A percentile compares a stretch with the other conserved stretches of the same genome.
Conservation (phyloP, 2,888 invertebrate species). For the Pteria penguin region DNA sequence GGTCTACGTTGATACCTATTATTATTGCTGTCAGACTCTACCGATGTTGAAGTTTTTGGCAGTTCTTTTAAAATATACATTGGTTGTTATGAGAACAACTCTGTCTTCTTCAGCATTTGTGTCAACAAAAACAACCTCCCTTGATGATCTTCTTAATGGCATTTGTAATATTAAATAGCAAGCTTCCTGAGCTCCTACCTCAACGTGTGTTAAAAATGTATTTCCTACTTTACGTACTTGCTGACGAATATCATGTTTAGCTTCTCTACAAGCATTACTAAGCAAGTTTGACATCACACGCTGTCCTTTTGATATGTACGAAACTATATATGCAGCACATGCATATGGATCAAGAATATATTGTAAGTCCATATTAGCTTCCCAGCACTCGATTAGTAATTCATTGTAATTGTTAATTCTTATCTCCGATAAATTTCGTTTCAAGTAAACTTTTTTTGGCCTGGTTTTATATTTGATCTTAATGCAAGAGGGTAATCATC, state of each 20-base stretch:
- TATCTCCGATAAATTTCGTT: constrained; percentile 35
- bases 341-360: constrained; percentile 51
- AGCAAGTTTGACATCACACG: constrained; percentile 18
- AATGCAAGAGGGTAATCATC: constrained; percentile 29
- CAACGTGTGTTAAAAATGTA: constrained; percentile 52
- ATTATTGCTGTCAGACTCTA: constrained; percentile 42
- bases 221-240: constrained; percentile 47
- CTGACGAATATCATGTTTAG: constrained; percentile 39
- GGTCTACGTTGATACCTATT: constrained; percentile 48
- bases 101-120: no score
- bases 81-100: constrained; percentile 63
- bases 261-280: not conserved
- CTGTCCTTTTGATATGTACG: constrained; percentile 51
- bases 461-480: constrained; percentile 24
- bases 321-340: constrained; percentile 51
- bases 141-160: constrained; percentile 50
- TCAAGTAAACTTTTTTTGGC: constrained; percentile 45
- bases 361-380: constrained; percentile 55
- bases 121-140: constrained; percentile 54
- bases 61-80: constrained; percentile 46
- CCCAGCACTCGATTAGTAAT: constrained; percentile 40
- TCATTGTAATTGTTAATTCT: constrained; percentile 51
- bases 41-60: constrained; percentile 37
- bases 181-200: constrained; percentile 69
- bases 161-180: constrained; percentile 57